phyloP scores from a whole-genome alignment of 2,113 vertebrate genomes.

The Eubucco bourcierii region DNA sequence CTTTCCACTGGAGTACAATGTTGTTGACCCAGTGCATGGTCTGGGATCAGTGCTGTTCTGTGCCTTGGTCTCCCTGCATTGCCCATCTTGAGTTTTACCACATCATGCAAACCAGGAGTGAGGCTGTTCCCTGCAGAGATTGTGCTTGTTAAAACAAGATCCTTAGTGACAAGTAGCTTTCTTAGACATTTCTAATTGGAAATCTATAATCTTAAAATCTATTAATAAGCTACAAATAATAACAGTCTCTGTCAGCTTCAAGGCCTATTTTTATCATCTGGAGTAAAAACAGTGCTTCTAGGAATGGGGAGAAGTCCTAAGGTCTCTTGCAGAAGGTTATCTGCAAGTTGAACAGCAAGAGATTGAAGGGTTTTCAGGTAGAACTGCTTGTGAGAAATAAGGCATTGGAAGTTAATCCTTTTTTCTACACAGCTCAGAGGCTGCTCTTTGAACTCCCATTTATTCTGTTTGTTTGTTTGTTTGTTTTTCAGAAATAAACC shows the following conservation, averaged over 20 bases:
- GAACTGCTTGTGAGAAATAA: slow-evolving; percentile 7
- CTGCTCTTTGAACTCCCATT: background rate
- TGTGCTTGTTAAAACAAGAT: background rate
- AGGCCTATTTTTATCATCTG: background rate
- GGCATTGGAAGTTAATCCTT: background rate
- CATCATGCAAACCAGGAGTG: background rate
- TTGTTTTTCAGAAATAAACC: slow-evolving; percentile 89
- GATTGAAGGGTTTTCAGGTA: background rate
- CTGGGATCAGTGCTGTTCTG: background rate
- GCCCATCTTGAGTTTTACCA: background rate
- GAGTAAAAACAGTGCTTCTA: background rate
- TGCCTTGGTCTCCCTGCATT: background rate
- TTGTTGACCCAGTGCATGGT: background rate
- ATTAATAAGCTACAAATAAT: background rate
- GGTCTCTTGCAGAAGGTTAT: background rate
- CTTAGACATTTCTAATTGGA: background rate
- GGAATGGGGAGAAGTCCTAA: background rate
- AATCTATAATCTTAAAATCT: background rate
- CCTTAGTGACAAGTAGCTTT: background rate
- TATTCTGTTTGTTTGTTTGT: slow-evolving; percentile 36
- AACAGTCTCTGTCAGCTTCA: background rate
- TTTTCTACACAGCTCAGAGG: slow-evolving; percentile 27
- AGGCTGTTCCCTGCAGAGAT: background rate
- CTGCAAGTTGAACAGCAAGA: background rate
- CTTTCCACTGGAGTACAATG: background rate